Percentiles rank a stretch among this genome's conserved stretches.
Evolutionary conservation across 2,113 vertebrate genomes (phyloP).

Genomic region (Indicator indicator): DNA sequence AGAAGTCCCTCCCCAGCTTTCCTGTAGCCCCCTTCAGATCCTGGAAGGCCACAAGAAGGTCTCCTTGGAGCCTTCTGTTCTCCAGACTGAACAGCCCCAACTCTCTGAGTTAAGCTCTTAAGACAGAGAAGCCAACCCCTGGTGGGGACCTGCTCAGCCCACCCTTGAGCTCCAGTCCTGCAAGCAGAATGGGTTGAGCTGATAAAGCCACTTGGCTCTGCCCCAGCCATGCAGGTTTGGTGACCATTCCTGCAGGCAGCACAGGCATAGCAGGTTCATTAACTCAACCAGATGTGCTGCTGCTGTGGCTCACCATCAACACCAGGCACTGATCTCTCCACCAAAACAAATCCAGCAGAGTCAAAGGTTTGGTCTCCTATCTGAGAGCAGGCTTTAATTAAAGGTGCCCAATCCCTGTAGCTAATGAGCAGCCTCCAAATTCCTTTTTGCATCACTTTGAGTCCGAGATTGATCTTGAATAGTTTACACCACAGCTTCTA

Average conservation of each 20-base stretch:
- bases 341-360: not conserved
- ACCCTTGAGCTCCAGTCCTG: not conserved
- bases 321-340: not conserved
- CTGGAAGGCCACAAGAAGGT: too few species aligned
- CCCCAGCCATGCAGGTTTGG: not conserved
- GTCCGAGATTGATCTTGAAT: too few species aligned
- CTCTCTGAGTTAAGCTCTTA: not conserved
- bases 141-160: not conserved
- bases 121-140: fast-evolving
- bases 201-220: not conserved
- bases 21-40: too few species aligned
- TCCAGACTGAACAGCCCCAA: too few species aligned
- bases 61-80: too few species aligned
- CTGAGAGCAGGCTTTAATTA: not conserved
- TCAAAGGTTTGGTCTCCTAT: not conserved
- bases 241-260: not conserved
- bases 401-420: too few species aligned
- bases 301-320: fast-evolving
- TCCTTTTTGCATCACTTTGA: too few species aligned
- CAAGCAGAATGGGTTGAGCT: fast-evolving
- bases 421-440: too few species aligned
- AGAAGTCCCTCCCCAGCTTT: too few species aligned
- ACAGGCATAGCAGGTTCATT: fast-evolving
- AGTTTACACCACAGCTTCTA: too few species aligned
- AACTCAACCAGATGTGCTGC: fast-evolving